Evolutionary conservation across 1,140 invertebrate species (phyloP).

Genomic region (Rhopalosiphum padi): DNA sequence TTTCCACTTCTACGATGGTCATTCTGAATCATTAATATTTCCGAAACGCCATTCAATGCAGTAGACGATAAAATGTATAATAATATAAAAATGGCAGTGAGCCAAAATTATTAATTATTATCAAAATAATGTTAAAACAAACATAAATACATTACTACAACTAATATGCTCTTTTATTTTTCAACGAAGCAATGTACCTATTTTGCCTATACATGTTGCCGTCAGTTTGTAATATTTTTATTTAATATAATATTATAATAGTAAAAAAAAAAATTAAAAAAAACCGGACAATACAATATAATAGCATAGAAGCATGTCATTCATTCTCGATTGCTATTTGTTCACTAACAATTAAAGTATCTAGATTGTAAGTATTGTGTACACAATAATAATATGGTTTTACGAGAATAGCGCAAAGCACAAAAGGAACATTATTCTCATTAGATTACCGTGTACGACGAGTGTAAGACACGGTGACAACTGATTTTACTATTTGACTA

Average conservation of each 20-base stretch:
- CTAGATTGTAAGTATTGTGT: not conserved
- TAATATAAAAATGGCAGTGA: too few relatives aligned
- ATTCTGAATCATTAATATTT: too few relatives aligned
- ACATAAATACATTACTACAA: not conserved
- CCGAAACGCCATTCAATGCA: too few relatives aligned
- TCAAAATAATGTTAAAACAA: not conserved
- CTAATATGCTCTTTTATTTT: not conserved
- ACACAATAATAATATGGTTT: not conserved
- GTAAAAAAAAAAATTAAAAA: not conserved
- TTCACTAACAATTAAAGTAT: not conserved
- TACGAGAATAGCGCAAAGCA: not conserved
- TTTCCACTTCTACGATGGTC: too few relatives aligned
- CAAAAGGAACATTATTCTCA: not conserved
- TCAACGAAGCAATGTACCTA: not conserved
- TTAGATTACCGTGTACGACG: not conserved
- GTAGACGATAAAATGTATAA: too few relatives aligned
- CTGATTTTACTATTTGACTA: not conserved
- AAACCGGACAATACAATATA: not conserved
- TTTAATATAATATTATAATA: not conserved
- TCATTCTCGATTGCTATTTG: not conserved
- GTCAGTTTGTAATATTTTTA: not conserved
- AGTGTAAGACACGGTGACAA: not conserved
- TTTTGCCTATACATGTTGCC: not conserved
- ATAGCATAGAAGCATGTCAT: not conserved
- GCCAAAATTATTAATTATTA: too few relatives aligned